Conservation (phyloP, 2,113 vertebrate species). For the Strix uralensis region DNA sequence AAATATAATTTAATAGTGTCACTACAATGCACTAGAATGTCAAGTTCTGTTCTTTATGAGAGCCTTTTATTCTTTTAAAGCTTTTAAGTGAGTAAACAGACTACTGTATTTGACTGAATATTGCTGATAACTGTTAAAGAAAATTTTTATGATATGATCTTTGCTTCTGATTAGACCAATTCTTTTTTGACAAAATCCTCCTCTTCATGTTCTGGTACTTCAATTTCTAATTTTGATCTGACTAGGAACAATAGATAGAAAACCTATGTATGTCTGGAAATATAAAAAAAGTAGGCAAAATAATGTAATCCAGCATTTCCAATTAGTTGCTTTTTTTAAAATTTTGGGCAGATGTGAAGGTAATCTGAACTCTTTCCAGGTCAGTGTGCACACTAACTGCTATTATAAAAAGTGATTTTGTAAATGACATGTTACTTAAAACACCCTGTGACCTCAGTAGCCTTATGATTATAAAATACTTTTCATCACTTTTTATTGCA, state of each 20-base stretch:
- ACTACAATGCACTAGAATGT: neutral
- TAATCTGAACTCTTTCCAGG: neutral
- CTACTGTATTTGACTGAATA: neutral
- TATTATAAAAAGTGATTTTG: neutral
- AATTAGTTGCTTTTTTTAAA: neutral
- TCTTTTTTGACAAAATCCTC: neutral
- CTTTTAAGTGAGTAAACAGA: neutral
- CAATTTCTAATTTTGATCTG: neutral
- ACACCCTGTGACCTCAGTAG: neutral
- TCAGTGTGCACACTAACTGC: neutral
- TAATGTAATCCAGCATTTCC: neutral
- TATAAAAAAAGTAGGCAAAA: neutral
- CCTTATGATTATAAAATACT: neutral
- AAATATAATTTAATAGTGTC: neutral
- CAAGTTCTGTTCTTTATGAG: neutral
- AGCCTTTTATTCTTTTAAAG: neutral
- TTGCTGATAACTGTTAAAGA: neutral
- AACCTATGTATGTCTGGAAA: accelerated
- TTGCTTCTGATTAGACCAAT: neutral
- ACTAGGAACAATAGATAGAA: neutral
- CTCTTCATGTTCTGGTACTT: neutral
- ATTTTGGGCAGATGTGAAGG: neutral
- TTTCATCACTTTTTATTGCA: neutral
- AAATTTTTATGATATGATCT: neutral
- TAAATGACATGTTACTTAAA: neutral